These are phyloP conservation scores for Zapus hudsonius DNA, from an alignment of 2,113 vertebrate species.

Conservation along the genomic window DNA sequence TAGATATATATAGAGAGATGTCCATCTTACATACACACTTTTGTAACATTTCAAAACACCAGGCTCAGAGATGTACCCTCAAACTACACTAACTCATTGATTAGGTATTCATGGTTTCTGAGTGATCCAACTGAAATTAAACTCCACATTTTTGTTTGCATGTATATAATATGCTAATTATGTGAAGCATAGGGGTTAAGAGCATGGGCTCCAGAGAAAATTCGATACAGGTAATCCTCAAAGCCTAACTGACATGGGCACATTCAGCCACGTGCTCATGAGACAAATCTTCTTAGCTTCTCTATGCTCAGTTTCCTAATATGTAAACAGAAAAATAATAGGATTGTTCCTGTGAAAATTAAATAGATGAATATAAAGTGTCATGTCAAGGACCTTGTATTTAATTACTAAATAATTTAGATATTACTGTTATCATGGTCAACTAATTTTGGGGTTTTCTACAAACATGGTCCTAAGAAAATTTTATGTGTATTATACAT, in stretches of 20 bases:
- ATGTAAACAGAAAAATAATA: slow-evolving; percentile 22
- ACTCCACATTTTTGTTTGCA: neutral
- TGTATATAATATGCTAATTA: neutral
- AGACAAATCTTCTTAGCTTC: neutral
- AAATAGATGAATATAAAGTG: neutral
- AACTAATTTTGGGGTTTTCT: slow-evolving; percentile 2
- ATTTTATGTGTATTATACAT: neutral
- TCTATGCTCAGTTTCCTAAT: slow-evolving; percentile 29
- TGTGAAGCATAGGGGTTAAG: neutral
- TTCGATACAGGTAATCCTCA: neutral
- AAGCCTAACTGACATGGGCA: neutral
- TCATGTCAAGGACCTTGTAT: neutral
- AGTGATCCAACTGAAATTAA: slow-evolving; percentile 30
- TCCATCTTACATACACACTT: too few species aligned
- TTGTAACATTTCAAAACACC: neutral
- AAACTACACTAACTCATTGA: neutral
- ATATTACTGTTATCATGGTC: neutral
- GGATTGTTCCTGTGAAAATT: neutral
- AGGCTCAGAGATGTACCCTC: neutral
- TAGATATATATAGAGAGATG: neutral
- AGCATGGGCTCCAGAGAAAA: neutral
- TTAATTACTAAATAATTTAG: slow-evolving; percentile 14
- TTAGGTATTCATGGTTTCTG: neutral
- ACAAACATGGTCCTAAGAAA: slow-evolving; percentile 29
- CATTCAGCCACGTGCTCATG: neutral